Evolutionary conservation across 2,113 vertebrate genomes (phyloP).

Genomic region (Phyllostomus discolor): DNA sequence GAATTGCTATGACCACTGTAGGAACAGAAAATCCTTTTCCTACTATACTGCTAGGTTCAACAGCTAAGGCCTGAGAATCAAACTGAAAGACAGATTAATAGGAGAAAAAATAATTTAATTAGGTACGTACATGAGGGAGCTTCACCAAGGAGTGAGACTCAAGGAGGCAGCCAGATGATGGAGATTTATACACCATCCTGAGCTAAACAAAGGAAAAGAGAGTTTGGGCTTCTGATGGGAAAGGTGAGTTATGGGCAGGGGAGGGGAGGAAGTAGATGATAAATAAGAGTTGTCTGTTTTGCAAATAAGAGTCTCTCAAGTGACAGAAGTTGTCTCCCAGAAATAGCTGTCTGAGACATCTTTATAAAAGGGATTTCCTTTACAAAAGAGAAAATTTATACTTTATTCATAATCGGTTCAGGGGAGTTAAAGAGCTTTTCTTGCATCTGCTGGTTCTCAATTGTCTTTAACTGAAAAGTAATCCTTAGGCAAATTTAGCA

Average conservation of each 20-base stretch:
- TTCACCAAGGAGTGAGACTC: background rate
- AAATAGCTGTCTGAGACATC: background rate
- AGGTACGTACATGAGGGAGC: background rate
- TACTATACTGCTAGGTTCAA: background rate
- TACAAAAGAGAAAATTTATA: background rate
- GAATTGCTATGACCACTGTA: background rate
- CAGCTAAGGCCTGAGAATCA: background rate
- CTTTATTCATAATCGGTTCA: background rate
- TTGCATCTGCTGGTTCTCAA: background rate
- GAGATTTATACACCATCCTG: background rate
- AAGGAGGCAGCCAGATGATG: background rate
- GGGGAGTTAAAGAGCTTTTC: background rate
- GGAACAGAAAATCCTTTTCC: background rate
- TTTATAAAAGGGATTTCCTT: background rate
- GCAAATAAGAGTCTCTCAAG: background rate
- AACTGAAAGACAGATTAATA: background rate
- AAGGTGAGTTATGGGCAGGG: background rate
- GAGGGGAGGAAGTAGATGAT: background rate
- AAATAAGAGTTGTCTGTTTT: background rate
- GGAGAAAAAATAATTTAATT: background rate
- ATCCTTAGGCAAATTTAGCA: background rate
- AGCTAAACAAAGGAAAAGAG: background rate
- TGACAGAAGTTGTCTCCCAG: background rate
- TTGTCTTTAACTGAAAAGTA: background rate
- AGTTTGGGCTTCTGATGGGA: background rate